phyloP scores from a whole-genome alignment of 2,888 invertebrate species.

The Elgonia sp. region DNA sequence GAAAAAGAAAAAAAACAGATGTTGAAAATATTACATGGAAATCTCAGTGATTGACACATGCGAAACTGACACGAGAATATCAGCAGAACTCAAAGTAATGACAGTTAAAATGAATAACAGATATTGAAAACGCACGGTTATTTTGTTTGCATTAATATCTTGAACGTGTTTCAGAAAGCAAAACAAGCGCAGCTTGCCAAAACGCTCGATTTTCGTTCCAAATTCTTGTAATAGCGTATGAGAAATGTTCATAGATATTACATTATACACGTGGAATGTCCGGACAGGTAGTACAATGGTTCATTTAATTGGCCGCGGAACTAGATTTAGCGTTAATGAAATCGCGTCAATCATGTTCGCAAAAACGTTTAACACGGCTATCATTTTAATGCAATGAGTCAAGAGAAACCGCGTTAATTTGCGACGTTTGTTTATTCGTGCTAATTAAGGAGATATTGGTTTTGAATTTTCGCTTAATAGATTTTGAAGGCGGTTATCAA shows the following conservation, averaged over 20 bases:
- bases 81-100: slow-evolving; percentile 28
- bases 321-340: slow-evolving; percentile 6
- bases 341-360: not conserved
- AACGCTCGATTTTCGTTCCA: slow-evolving; percentile 54
- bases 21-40: slow-evolving; percentile 5
- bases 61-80: slow-evolving; percentile 12
- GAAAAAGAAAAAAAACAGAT: not conserved
- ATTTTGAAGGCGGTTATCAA: too few relatives aligned
- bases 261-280: slow-evolving; percentile 26
- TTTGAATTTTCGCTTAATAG: too few relatives aligned
- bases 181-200: slow-evolving; percentile 61
- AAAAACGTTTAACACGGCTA: too few relatives aligned
- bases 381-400: too few relatives aligned
- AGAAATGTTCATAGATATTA: slow-evolving; percentile 21
- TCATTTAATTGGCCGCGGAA: slow-evolving; percentile 10
- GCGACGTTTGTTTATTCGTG: too few relatives aligned
- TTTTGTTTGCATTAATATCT: slow-evolving; percentile 74
- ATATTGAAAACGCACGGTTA: slow-evolving; percentile 61
- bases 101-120: slow-evolving; percentile 55
- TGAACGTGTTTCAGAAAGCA: slow-evolving; percentile 70
- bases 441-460: too few relatives aligned
- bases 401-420: too few relatives aligned
- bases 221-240: slow-evolving; percentile 58
- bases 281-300: not conserved
- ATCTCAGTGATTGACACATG: slow-evolving; percentile 33